Evolutionary conservation across 2,888 invertebrate genomes (phyloP), one percentile per base, ranked within the genome.

Genomic region (Apotomis turbidana): DNA sequence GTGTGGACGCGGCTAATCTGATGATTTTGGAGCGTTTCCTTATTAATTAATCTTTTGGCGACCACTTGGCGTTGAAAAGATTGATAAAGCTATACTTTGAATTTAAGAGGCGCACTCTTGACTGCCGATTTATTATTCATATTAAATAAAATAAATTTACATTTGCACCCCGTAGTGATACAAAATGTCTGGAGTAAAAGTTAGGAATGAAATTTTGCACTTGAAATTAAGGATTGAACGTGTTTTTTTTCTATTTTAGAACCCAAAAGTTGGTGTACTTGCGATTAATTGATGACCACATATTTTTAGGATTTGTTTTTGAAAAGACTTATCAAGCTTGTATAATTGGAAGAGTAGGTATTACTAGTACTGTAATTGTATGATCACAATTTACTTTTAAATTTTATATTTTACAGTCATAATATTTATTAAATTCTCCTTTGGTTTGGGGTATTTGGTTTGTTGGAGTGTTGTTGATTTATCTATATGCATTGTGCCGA

Each of bases 381-480:
- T 57, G 27, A 66, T 66, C 66, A 66, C 66, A 57, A 66, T 66
- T 66, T 66, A 57, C 27, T 55, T 54, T 54, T 6, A 38, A 64
- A 64, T 64, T 27, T 13, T 27, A 38, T 61, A 46, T 54, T 61
- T 54, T 27, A 27, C 27, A 68, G 44, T 52, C 36, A n/a, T n/a
- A 3, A 3, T 57, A 27, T 60, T 27, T 8, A 41, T 41, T 41
- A 5, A 5, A 4, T 41, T 41, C 4, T 4, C 41, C 41, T 46
- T 55, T 13, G 68, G 68, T 69, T 61, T 61, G 4, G 27, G 46
- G 54, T 54, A 44, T 61, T 36, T 12, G n/a, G 60, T 68, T 15
- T 52, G 41, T 27, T 60, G 59, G 54, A 60, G 52, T 9, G 41
- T 58, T 41, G 10, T 59, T 59, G 41, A n/a, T 64, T 6, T 54